Base-by-base conservation (phyloP, 2,113 vertebrate species). In the Pipa parva region DNA sequence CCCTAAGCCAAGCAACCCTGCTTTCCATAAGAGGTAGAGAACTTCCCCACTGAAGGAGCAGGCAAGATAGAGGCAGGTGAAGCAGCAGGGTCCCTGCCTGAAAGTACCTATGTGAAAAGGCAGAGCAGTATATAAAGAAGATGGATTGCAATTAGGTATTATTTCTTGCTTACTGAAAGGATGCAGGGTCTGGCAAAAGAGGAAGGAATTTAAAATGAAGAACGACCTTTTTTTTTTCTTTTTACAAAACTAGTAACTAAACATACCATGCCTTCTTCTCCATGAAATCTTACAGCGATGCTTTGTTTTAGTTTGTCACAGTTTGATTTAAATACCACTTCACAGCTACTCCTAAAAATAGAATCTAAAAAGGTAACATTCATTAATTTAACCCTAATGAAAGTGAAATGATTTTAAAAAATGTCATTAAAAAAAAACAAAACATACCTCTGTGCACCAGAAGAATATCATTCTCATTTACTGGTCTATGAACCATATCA, bases 291-390 rank as follows among this genome's bases (percentile, higher is more conserved):
- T 13, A 98, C 96, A 59, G 96, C 95, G 63, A 99, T 97, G 25
- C 97, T 93, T 76, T 98, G 95, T 73, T 99, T 99, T 36, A 99
- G 87, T 71, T 99, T 99, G 71, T 93, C 95, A 73, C 95, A 95
- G 74, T 91, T 95, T 75, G 94, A 94, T 84, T 96, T 97, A 71
- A 93, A 95, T 8, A 99, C 96, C 81, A 98, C 93, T 85, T 98
- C 95, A 84, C 97, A 99, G 88, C 97, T 99, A 78, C 97, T 99
- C 83, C 93, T 92, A 84, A 99, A 99, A 89, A 99, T 92, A 74
- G 96, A 95, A 75, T 99, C 97, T 99, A 79, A 81, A 88, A 65
- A 88, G 62, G 77, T 80, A 86, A 79, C 12, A 79, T 0, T 64
- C 55, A 74, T 87, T 88, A 86, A 63, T 79, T 78, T 72, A 60